Evolutionary conservation across 1,140 invertebrate species (phyloP).

Genomic region (Brachionus rubens): DNA sequence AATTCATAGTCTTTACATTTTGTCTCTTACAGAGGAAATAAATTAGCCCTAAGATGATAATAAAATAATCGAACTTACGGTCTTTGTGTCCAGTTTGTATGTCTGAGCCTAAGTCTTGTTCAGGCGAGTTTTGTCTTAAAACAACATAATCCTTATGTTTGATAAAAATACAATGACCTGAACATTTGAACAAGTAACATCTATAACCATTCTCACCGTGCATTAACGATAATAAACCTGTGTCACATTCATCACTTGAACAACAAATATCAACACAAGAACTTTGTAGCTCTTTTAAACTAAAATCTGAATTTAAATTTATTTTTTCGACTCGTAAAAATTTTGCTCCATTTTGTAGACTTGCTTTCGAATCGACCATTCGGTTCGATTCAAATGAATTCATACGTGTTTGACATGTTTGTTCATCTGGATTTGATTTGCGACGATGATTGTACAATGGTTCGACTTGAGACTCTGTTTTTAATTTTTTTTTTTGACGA

Average conservation of each 20-base stretch:
- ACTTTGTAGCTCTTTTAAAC: neutral
- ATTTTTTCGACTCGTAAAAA: constrained; percentile 1
- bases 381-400: constrained; percentile 2
- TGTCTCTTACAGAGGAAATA: neutral
- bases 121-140: neutral
- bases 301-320: neutral
- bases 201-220: constrained; percentile 12
- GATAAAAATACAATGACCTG: neutral
- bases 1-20: constrained; percentile 36
- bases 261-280: constrained; percentile 23
- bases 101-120: neutral
- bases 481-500: neutral
- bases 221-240: neutral
- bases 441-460: neutral
- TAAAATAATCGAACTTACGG: constrained; percentile 13
- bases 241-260: constrained; percentile 2
- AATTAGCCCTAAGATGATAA: neutral
- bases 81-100: constrained; percentile 4
- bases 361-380: constrained; percentile 10
- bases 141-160: constrained; percentile 39
- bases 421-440: neutral
- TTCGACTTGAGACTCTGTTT: too few species aligned
- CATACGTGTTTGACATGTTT: neutral
- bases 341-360: constrained; percentile 9
- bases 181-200: constrained; percentile 43